Percentiles rank a stretch among this genome's conserved stretches.
These are phyloP conservation scores for Ciconia stormi DNA, from an alignment of 2,113 vertebrate genomes.

Conservation along the genomic window DNA sequence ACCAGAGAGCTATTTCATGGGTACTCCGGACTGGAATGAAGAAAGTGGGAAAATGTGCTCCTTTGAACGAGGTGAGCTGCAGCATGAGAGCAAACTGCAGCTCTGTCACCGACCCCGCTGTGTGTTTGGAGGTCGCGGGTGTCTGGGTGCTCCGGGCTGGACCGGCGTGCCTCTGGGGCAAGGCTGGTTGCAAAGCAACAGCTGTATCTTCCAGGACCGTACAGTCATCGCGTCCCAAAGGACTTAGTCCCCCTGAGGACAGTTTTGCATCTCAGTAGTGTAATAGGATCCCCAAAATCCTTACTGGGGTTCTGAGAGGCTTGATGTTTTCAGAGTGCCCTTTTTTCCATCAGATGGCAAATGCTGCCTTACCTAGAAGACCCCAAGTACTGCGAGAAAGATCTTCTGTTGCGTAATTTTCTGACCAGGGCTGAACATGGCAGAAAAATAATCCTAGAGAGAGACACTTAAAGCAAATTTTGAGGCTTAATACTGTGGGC, in stretches of 20 bases:
- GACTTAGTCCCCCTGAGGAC: not conserved
- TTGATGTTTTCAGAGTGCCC: not conserved
- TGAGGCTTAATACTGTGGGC: not conserved
- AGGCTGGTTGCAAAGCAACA: not conserved
- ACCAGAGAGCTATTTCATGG: not conserved
- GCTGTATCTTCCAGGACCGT: not conserved
- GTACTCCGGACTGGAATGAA: not conserved
- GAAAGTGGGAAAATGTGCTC: not conserved
- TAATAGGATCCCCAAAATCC: not conserved
- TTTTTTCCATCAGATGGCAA: not conserved
- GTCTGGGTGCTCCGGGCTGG: not conserved
- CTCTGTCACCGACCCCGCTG: rapidly evolving
- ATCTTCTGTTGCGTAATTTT: rapidly evolving
- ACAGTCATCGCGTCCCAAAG: not conserved
- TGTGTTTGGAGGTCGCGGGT: not conserved
- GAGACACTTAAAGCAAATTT: not conserved
- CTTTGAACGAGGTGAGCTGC: not conserved
- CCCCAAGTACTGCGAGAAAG: not conserved
- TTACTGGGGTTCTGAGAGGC: rapidly evolving
- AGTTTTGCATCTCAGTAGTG: not conserved
- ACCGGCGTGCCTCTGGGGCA: not conserved
- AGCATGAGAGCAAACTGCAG: not conserved
- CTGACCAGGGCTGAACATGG: not conserved
- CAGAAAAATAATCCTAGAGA: not conserved
- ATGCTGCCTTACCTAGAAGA: not conserved